Conservation (phyloP, 1,140 invertebrate species). For the Drosophila seguyi region DNA sequence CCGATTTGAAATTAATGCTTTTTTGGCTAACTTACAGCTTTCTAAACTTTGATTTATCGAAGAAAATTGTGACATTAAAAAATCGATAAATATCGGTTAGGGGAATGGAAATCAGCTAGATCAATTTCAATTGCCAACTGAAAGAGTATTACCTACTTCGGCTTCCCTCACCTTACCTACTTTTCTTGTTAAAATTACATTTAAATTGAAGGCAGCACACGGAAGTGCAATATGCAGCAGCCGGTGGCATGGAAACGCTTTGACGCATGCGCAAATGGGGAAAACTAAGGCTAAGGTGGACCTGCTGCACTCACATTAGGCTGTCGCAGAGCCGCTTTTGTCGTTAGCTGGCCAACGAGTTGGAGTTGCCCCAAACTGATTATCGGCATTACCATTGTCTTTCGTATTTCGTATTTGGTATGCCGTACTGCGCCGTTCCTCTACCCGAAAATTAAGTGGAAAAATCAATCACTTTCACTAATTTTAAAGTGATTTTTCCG, state of each 20-base stretch:
- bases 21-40: no score
- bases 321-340: constrained; percentile 42
- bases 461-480: constrained; percentile 83
- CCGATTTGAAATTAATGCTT: no score
- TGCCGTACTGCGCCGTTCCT: constrained; percentile 25
- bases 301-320: constrained; percentile 43
- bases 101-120: no score
- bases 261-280: constrained; percentile 72
- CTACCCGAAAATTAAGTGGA: constrained; percentile 73
- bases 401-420: constrained; percentile 18
- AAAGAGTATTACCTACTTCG: background rate
- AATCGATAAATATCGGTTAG: no score
- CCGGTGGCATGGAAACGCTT: constrained; percentile 27
- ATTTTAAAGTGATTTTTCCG: constrained; percentile 76
- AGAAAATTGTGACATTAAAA: no score
- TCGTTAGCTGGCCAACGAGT: constrained; percentile 8
- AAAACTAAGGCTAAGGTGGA: constrained; percentile 60
- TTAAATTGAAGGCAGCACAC: constrained; percentile 27
- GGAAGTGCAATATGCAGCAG: constrained; percentile 51
- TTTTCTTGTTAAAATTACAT: background rate
- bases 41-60: no score
- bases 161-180: background rate
- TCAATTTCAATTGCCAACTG: no score
- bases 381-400: constrained; percentile 66
- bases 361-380: constrained; percentile 53